phyloP scores from a whole-genome alignment of 2,888 invertebrate genomes.

The Pandemis cinnamomeana region DNA sequence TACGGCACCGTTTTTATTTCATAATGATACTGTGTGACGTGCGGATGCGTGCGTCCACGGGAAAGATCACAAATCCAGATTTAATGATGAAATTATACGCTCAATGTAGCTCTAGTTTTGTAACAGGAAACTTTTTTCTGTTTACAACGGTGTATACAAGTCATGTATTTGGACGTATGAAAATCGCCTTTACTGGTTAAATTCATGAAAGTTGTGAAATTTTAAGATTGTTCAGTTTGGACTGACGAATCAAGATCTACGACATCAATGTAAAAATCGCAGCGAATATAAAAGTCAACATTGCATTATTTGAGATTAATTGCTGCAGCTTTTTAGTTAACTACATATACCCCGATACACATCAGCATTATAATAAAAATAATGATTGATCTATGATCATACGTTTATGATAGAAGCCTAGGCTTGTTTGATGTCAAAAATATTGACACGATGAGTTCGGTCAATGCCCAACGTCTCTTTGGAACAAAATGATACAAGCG shows the following conservation, averaged over 20 bases:
- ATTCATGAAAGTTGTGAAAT: background rate
- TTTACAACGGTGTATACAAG: background rate
- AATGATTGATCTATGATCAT: no score
- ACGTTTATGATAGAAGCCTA: no score
- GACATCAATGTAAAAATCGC: no score
- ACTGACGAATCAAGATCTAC: background rate
- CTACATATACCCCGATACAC: no score
- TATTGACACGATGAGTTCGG: background rate
- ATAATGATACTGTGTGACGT: constrained; percentile 24
- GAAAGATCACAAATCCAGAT: background rate
- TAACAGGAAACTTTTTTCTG: background rate
- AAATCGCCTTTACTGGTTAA: background rate
- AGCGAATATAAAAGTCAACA: no score
- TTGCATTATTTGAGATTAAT: no score
- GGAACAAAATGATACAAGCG: background rate
- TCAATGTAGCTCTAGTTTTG: background rate
- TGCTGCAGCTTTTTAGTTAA: no score
- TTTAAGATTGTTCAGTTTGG: background rate
- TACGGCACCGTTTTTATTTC: constrained; percentile 36
- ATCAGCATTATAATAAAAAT: no score
- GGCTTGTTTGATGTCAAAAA: background rate
- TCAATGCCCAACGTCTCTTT: background rate
- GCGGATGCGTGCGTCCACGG: background rate
- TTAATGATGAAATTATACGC: background rate
- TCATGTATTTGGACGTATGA: background rate